Conservation (phyloP, 2,113 vertebrate genomes). For the Planiliza haematocheilus region DNA sequence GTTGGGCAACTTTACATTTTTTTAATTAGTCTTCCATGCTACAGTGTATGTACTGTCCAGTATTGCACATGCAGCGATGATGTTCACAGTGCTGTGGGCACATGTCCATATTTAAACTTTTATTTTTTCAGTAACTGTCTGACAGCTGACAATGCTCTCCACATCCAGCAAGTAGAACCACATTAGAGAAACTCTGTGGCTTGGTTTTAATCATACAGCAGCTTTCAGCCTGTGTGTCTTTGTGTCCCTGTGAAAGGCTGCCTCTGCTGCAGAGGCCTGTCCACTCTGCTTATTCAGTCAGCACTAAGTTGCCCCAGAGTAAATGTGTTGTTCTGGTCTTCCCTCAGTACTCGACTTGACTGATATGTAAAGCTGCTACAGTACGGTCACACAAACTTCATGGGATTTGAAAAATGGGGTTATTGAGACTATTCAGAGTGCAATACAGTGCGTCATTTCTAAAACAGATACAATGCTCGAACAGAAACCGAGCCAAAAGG, state of each 20-base stretch:
- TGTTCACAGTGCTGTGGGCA: background rate
- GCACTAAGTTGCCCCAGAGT: conserved; percentile 21
- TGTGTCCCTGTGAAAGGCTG: conserved; percentile 7
- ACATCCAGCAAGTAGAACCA: background rate
- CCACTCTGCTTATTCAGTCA: conserved; percentile 27
- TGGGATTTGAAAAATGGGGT: conserved; percentile 1
- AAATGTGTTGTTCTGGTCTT: conserved; percentile 1
- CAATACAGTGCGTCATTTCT: background rate
- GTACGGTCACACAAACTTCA: background rate
- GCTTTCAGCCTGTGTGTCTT: background rate
- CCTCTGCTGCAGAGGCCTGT: conserved; percentile 10
- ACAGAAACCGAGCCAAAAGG: too few relatives aligned
- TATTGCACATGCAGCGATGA: too few relatives aligned
- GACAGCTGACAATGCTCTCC: too few relatives aligned
- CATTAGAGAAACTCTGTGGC: background rate
- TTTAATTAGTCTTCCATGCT: too few relatives aligned
- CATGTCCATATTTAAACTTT: too few relatives aligned
- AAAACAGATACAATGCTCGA: too few relatives aligned
- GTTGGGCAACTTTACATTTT: too few relatives aligned
- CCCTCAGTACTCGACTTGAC: background rate
- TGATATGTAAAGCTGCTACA: background rate
- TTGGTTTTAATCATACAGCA: too few relatives aligned
- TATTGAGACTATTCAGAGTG: background rate
- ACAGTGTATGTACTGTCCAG: too few relatives aligned
- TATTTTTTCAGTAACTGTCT: too few relatives aligned